A percentile compares a stretch with the other conserved stretches of the same genome.
Conservation (phyloP, 2,797 vertebrate species). For the Gobionotothen gibberifrons region DNA sequence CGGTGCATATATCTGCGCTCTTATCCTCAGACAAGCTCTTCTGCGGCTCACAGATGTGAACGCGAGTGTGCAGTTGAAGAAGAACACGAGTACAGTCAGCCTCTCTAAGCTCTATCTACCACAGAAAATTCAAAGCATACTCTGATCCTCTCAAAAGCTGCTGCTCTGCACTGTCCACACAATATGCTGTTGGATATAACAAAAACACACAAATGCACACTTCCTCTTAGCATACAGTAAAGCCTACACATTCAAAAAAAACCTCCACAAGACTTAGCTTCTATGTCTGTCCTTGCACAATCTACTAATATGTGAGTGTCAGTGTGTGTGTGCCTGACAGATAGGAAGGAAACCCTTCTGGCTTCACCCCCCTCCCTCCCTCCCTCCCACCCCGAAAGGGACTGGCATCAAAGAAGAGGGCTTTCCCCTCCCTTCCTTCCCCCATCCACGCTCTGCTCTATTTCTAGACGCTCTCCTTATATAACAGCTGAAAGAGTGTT, state of each 20-base stretch:
- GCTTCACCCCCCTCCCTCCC: conserved; percentile 35
- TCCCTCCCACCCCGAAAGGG: conserved; percentile 25
- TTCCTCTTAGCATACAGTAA: neutral
- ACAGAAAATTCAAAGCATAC: conserved; percentile 51
- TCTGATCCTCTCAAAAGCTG: conserved; percentile 64
- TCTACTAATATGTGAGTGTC: conserved; percentile 10
- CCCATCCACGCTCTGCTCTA: conserved; percentile 66
- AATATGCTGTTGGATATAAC: conserved; percentile 36
- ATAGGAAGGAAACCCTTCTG: conserved; percentile 71
- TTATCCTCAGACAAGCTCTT: conserved; percentile 26
- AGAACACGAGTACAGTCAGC: conserved; percentile 40
- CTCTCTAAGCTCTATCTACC: conserved; percentile 54
- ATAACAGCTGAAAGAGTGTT: conserved; percentile 74
- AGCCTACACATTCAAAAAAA: conserved; percentile 22
- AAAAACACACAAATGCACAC: conserved; percentile 21
- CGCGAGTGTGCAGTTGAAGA: conserved; percentile 41
- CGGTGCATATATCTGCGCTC: conserved; percentile 11
- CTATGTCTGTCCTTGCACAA: conserved; percentile 25
- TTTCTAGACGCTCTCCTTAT: conserved; percentile 77
- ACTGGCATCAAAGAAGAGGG: conserved; percentile 75
- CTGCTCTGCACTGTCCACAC: conserved; percentile 47
- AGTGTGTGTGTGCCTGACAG: conserved; percentile 38
- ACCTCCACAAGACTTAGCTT: conserved; percentile 4
- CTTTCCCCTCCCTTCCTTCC: conserved; percentile 71
- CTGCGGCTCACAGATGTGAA: conserved; percentile 37